Evolutionary conservation across 2,797 vertebrate genomes (phyloP).

Genomic region (Orestias chungarensis): DNA sequence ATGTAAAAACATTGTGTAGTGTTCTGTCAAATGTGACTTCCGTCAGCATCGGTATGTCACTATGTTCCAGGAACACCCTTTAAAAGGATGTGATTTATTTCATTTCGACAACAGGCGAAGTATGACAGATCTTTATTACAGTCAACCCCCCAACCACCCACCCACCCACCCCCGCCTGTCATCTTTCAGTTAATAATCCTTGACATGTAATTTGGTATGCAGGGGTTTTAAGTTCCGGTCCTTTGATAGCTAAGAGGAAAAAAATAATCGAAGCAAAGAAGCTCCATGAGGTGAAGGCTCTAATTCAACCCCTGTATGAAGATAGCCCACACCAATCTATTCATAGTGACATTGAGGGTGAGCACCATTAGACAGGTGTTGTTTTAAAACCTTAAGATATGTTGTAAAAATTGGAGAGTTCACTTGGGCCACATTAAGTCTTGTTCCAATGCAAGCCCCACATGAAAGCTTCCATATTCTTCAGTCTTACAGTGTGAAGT

Average conservation of each 20-base stretch:
- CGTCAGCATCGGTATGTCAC: neutral
- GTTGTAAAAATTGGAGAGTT: conserved; percentile 35
- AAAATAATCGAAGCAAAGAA: conserved; percentile 21
- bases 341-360: conserved; percentile 54
- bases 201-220: conserved; percentile 20
- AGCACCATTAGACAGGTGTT: conserved; percentile 40
- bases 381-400: conserved; percentile 44
- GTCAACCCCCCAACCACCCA: no score
- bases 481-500: conserved; percentile 40
- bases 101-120: neutral
- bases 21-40: neutral
- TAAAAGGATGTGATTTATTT: conserved; percentile 3
- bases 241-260: conserved; percentile 30
- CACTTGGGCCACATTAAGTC: conserved; percentile 36
- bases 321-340: conserved; percentile 49
- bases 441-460: conserved; percentile 45
- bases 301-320: conserved; percentile 59
- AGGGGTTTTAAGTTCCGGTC: conserved; percentile 35
- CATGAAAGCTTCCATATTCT: conserved; percentile 37
- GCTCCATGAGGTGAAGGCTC: conserved; percentile 49
- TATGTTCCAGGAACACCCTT: neutral
- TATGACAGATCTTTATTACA: conserved; percentile 2
- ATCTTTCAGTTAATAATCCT: conserved; percentile 23
- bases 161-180: conserved; percentile 11
- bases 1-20: neutral